Base-by-base conservation (phyloP, 2,113 vertebrate species). In the Sinosuthora webbiana region DNA sequence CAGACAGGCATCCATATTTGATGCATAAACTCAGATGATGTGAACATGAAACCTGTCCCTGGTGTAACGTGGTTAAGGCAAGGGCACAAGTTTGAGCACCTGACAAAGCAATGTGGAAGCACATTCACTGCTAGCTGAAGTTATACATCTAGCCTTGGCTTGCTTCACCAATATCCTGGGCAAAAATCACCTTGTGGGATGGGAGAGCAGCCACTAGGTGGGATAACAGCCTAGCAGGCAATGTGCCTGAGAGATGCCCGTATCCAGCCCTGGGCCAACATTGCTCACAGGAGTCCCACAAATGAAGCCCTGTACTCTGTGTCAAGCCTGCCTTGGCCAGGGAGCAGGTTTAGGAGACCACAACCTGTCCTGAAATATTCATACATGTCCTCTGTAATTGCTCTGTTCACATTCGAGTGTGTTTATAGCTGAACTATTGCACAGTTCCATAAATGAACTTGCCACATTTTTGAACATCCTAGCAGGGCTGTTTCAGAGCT, bases 191-290 rank as follows among this genome's bases (percentile, higher is more conserved):
- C 28, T 39, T 57, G 55, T 62, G 81, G 1, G 7, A 62, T n/a
- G 35, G 18, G 59, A 59, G 59, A 94, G 89, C 39, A 91, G 78
- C 75, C 95, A 74, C 89, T 88, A 90, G 87, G 37, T 93, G 94
- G 94, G 64, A 94, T 49, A 70, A 67, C 62, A 93, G 77, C 81
- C 74, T 23, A 68, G 73, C 17, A 2, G 78, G 84, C 68, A 78
- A 21, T 0, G 27, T 6, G 19, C 27, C 47, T 35, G 33, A 30
- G 35, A 33, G 15, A 42, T 4, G 41, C 41, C 42, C 25, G 17
- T 35, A 19, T 25, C 28, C 68, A 67, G 71, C 31, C 87, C 41
- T 55, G 11, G 77, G 30, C 56, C 70, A 78, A 7, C 35, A 10
- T 7, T 0, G 0, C 78, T 25, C 42, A 12, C 27, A 33, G 24